Conservation (phyloP, 2,113 vertebrate genomes). For the Lichenostomus cassidix region DNA sequence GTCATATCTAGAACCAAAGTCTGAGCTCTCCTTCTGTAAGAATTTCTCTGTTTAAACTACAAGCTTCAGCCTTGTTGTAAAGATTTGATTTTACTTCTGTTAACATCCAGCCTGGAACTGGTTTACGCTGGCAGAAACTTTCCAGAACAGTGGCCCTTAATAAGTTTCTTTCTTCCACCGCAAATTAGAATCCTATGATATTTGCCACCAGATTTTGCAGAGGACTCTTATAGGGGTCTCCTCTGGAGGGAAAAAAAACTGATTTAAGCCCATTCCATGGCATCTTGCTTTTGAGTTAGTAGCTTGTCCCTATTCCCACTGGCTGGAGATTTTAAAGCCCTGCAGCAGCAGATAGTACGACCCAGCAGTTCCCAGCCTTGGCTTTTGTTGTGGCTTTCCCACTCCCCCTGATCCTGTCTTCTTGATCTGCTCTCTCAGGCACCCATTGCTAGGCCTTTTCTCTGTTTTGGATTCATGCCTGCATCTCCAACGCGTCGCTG, state of each 20-base stretch:
- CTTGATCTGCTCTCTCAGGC: not conserved
- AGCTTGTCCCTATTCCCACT: not conserved
- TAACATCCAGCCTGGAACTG: not conserved
- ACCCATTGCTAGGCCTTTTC: not conserved
- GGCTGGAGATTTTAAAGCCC: not conserved
- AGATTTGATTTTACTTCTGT: not conserved
- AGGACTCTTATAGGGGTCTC: not conserved
- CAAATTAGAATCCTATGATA: not conserved
- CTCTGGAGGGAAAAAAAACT: not conserved
- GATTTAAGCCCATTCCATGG: not conserved
- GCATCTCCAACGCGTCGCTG: not conserved
- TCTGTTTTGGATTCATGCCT: conserved; percentile 5
- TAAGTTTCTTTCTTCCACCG: not conserved
- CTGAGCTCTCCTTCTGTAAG: not conserved
- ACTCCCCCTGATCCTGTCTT: not conserved
- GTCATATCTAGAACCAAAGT: not conserved
- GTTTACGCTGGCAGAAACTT: not conserved
- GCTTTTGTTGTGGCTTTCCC: conserved; percentile 9
- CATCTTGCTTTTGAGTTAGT: not conserved
- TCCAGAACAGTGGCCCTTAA: not conserved
- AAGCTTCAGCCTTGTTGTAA: not conserved
- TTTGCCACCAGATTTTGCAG: not conserved
- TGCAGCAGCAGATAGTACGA: not conserved
- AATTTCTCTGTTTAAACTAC: not conserved
- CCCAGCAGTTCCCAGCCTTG: not conserved